These are phyloP conservation scores for Calonectris borealis DNA, from an alignment of 2,113 vertebrate species.

Conservation along the genomic window DNA sequence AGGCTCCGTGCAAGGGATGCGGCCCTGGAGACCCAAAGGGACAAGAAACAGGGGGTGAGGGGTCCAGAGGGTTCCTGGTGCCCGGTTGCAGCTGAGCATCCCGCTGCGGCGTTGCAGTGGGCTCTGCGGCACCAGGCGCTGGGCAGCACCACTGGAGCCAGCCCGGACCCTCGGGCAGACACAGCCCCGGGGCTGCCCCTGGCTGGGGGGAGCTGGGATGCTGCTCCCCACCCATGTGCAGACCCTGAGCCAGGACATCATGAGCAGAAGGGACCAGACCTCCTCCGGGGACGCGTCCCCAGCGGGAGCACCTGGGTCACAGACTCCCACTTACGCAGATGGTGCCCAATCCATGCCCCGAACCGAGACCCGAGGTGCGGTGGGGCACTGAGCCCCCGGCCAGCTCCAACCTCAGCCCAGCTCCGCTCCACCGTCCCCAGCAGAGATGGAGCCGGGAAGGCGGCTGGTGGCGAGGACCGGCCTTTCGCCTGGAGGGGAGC, in stretches of 20 bases:
- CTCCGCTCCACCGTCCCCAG: rapidly evolving
- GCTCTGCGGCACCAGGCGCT: background rate
- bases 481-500: background rate
- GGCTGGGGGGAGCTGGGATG: background rate
- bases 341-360: rapidly evolving
- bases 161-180: background rate
- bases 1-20: background rate
- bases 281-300: background rate
- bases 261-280: background rate
- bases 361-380: rapidly evolving
- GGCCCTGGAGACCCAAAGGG: background rate
- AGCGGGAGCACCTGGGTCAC: background rate
- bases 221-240: background rate
- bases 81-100: rapidly evolving
- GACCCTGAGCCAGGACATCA: background rate
- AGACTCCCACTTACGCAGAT: rapidly evolving
- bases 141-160: background rate
- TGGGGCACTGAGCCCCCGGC: rapidly evolving
- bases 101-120: background rate
- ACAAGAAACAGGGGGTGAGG: background rate
- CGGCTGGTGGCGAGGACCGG: background rate
- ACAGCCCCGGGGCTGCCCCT: background rate
- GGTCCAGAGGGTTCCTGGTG: background rate
- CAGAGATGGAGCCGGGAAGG: background rate
- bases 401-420: background rate